Conservation (phyloP, 1,140 invertebrate species). For the Whitmania pigra region DNA sequence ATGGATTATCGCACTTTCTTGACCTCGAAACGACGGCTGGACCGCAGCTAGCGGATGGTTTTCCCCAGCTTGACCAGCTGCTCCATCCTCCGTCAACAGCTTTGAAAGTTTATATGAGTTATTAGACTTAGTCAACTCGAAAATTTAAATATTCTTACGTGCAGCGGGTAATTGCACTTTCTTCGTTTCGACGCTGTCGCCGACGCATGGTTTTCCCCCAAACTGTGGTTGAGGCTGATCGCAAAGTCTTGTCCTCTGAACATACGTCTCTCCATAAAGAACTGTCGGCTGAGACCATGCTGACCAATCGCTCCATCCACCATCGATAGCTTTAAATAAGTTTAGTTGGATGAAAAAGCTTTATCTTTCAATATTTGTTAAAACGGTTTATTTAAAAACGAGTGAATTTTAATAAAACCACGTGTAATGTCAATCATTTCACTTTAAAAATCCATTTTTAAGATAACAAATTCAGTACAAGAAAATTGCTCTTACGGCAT, state of each 20-base stretch:
- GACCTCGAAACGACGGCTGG: conserved; percentile 4
- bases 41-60: conserved; percentile 11
- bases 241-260: conserved; percentile 47
- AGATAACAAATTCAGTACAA: too few species aligned
- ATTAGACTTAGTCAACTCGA: too few species aligned
- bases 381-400: too few species aligned
- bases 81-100: conserved; percentile 15
- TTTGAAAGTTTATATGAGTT: not conserved
- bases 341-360: not conserved
- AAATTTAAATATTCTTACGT: too few species aligned
- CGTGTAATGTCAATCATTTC: too few species aligned
- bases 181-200: conserved; percentile 34
- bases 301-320: conserved; percentile 28
- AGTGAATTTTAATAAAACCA: too few species aligned
- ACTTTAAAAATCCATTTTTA: too few species aligned
- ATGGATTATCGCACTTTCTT: conserved; percentile 22
- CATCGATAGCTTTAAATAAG: conserved; percentile 23
- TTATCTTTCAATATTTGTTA: too few species aligned
- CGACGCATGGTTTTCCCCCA: conserved; percentile 54
- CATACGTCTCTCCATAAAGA: conserved; percentile 28
- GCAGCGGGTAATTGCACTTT: conserved; percentile 19
- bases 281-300: conserved; percentile 27
- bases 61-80: conserved; percentile 17
- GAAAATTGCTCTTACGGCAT: too few species aligned
- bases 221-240: conserved; percentile 51